Percentiles rank a stretch among this genome's conserved stretches.
Conservation (phyloP, 2,888 invertebrate genomes). For the Andrena flavipes region DNA sequence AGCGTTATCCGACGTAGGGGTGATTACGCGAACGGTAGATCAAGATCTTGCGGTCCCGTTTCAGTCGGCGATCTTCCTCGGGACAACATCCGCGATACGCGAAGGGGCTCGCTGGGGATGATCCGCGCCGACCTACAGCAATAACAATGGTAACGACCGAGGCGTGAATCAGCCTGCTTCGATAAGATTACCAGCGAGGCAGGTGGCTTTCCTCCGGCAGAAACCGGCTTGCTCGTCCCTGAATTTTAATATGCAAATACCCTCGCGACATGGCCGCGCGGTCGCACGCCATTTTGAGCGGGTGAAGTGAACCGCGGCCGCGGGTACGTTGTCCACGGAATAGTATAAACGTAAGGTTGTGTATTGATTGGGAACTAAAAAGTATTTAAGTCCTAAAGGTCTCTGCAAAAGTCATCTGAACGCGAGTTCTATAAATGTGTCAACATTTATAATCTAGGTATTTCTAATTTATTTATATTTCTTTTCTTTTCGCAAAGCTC, state of each 20-base stretch:
- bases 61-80: background rate
- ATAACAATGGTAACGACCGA: constrained; percentile 63
- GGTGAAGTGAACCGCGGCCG: background rate
- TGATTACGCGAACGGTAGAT: background rate
- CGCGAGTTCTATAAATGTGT: background rate
- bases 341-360: no score
- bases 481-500: no score
- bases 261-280: background rate
- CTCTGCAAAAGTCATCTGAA: no score
- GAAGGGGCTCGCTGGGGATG: constrained; percentile 6
- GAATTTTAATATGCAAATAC: constrained; percentile 20
- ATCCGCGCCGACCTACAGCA: constrained; percentile 62
- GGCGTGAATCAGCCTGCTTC: constrained; percentile 54
- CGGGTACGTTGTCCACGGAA: no score
- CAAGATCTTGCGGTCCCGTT: constrained; percentile 6
- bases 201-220: constrained; percentile 45
- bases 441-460: background rate
- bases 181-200: constrained; percentile 54
- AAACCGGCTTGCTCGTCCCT: constrained; percentile 17
- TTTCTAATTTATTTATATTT: no score
- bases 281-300: background rate
- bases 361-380: no score
- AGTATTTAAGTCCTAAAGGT: no score
- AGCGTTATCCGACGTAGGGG: background rate
- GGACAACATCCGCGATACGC: background rate